These are phyloP conservation scores for Bathynomus jamesi DNA, from an alignment of 1,140 invertebrate species.

Conservation along the genomic window DNA sequence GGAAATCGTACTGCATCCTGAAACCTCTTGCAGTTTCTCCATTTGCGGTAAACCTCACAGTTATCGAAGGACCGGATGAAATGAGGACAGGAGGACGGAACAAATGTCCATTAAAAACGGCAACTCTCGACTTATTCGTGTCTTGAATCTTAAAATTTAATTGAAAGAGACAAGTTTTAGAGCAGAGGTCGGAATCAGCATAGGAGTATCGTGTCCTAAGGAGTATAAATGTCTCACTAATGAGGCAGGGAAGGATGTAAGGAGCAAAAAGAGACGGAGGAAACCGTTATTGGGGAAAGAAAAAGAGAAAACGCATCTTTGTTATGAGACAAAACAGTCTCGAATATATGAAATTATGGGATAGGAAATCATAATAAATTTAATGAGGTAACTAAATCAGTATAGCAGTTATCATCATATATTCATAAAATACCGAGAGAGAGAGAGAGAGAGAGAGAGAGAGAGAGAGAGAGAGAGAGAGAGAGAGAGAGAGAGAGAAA, in stretches of 20 bases:
- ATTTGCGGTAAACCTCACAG: slow-evolving; percentile 62
- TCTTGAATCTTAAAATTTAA: slow-evolving; percentile 55
- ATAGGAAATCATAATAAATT: too few relatives aligned
- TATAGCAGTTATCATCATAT: too few relatives aligned
- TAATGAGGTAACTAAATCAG: too few relatives aligned
- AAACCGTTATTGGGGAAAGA: not conserved
- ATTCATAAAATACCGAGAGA: too few relatives aligned
- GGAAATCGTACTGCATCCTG: slow-evolving; percentile 58
- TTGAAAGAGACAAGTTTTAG: not conserved
- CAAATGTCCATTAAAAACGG: slow-evolving; percentile 56
- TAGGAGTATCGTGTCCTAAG: not conserved
- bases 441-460: too few relatives aligned
- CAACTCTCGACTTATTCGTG: slow-evolving; percentile 57
- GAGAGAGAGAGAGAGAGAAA: too few relatives aligned
- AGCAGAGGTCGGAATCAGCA: not conserved
- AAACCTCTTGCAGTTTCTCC: slow-evolving; percentile 60
- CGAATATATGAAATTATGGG: too few relatives aligned
- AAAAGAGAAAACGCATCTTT: not conserved
- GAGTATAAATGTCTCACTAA: not conserved
- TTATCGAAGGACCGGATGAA: slow-evolving; percentile 55
- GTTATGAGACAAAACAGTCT: too few relatives aligned
- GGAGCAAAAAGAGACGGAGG: not conserved
- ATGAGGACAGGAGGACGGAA: slow-evolving; percentile 62
- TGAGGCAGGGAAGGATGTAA: not conserved
- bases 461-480: too few relatives aligned